phyloP scores from a whole-genome alignment of 2,888 invertebrate genomes.

The Arctia plantaginis region DNA sequence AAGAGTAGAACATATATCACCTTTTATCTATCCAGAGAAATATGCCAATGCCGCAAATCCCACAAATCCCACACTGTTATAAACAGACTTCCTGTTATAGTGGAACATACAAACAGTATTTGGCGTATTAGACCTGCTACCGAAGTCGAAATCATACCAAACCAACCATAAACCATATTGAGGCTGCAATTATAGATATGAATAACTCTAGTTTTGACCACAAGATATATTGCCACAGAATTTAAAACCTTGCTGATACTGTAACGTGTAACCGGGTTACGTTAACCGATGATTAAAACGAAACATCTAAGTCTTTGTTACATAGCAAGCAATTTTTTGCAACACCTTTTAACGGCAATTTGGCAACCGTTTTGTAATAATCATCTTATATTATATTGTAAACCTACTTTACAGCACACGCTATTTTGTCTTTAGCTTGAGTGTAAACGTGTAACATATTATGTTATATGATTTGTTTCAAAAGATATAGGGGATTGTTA shows the following conservation, averaged over 20 bases:
- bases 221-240: conserved; percentile 30
- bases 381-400: conserved; percentile 22
- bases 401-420: conserved; percentile 23
- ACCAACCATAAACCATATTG: not conserved
- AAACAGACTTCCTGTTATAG: not conserved
- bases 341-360: conserved; percentile 22
- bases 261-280: conserved; percentile 29
- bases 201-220: conserved; percentile 21
- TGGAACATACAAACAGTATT: too few relatives aligned
- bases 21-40: too few relatives aligned
- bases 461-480: not conserved
- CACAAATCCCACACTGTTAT: too few relatives aligned
- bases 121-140: too few relatives aligned
- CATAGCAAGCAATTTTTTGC: conserved; percentile 13
- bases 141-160: not conserved
- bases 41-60: too few relatives aligned
- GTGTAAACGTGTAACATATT: not conserved
- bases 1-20: too few relatives aligned
- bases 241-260: conserved; percentile 27
- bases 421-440: not conserved
- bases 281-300: conserved; percentile 31
- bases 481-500: not conserved
- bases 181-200: not conserved
- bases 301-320: conserved; percentile 27
- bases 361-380: conserved; percentile 21